Evolutionary conservation across 1,140 invertebrate genomes (phyloP).

Genomic region (Hormaphis cornu): DNA sequence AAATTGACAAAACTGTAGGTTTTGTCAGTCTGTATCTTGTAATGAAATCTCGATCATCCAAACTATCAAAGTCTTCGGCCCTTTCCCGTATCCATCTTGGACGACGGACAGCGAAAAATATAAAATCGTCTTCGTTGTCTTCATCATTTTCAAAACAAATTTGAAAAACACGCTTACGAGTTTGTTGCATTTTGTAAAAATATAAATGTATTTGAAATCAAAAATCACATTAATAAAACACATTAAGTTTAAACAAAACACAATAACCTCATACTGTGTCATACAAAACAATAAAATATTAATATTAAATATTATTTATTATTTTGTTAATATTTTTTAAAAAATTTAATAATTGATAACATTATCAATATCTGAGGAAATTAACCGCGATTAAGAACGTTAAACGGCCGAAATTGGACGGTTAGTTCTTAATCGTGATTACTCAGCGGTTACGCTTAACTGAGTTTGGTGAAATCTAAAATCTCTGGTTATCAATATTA

Average conservation of each 20-base stretch:
- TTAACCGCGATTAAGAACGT: not conserved
- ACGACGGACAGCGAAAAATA: not conserved
- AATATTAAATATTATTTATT: no score
- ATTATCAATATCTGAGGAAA: not conserved
- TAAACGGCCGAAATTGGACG: not conserved
- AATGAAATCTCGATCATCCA: not conserved
- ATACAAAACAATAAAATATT: no score
- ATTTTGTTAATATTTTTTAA: not conserved
- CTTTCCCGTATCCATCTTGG: not conserved
- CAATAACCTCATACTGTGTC: not conserved
- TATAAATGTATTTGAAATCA: not conserved
- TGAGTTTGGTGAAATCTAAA: not conserved
- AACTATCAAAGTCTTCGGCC: not conserved
- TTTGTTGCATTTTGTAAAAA: not conserved
- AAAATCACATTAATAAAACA: not conserved
- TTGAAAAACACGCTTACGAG: not conserved
- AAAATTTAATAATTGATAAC: not conserved
- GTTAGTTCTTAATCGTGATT: no score
- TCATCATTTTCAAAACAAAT: not conserved
- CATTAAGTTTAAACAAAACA: not conserved
- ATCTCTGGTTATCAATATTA: not conserved
- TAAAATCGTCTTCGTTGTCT: not conserved
- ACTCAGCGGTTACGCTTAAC: not conserved
- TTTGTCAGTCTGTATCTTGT: not conserved
- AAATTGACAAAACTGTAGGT: not conserved